Evolutionary conservation across 2,888 invertebrate genomes (phyloP).

Genomic region (Oligia fasciuncula): DNA sequence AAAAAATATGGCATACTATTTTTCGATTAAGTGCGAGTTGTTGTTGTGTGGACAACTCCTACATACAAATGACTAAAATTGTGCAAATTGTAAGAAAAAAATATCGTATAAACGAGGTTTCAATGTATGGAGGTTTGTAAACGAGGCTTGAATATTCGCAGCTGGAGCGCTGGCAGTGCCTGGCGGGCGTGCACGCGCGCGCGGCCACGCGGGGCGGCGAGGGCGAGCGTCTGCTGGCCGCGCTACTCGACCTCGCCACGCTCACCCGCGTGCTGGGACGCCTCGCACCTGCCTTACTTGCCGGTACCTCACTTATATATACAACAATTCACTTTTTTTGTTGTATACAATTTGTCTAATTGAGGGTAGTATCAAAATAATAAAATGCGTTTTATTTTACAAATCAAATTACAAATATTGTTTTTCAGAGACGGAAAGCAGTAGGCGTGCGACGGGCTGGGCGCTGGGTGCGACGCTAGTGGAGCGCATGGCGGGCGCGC

Average conservation of each 20-base stretch:
- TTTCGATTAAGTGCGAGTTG: background rate
- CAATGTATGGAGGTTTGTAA: background rate
- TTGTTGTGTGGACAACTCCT: background rate
- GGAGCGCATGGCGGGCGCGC: slow-evolving; percentile 81
- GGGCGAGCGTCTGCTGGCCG: slow-evolving; percentile 83
- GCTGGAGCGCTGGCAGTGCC: slow-evolving; percentile 87
- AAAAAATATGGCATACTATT: background rate
- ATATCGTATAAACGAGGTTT: background rate
- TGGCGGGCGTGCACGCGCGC: slow-evolving; percentile 86
- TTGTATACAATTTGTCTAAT: background rate
- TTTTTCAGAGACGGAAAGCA: slow-evolving; percentile 63
- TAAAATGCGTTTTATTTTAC: background rate
- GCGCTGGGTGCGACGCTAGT: slow-evolving; percentile 76
- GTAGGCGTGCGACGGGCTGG: slow-evolving; percentile 63
- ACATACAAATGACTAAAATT: background rate
- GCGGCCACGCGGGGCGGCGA: slow-evolving; percentile 77
- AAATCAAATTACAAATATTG: background rate
- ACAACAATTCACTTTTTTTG: background rate
- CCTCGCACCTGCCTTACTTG: slow-evolving; percentile 83
- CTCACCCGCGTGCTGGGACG: slow-evolving; percentile 86
- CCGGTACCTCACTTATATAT: slow-evolving; percentile 68
- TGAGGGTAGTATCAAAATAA: background rate
- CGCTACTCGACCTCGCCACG: slow-evolving; percentile 87
- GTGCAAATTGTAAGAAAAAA: background rate
- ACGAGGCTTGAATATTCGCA: slow-evolving; percentile 51